Percentiles rank a stretch among this genome's conserved stretches.
Conservation (phyloP, 2,797 vertebrate genomes). For the Myripristis jacobus region DNA sequence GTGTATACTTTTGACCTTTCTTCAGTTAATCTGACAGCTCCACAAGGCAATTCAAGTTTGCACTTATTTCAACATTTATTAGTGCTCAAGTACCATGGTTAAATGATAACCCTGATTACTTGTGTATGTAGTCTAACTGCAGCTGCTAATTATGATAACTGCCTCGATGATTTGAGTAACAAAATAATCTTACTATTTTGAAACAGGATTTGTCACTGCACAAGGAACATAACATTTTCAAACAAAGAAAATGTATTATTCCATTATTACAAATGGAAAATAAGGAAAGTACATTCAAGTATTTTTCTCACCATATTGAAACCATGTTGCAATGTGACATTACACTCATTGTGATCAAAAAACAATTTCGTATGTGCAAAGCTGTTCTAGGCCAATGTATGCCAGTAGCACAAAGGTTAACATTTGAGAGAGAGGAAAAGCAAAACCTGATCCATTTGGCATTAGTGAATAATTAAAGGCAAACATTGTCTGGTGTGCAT, state of each 20-base stretch:
- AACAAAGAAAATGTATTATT: background rate
- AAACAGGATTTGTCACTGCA: background rate
- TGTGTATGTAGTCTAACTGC: constrained; percentile 19
- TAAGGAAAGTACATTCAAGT: too few species aligned
- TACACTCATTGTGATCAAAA: too few species aligned
- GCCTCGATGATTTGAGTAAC: constrained; percentile 6
- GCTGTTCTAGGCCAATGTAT: background rate
- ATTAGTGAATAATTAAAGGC: constrained; percentile 67
- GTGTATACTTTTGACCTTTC: constrained; percentile 16
- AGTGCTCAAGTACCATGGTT: constrained; percentile 7
- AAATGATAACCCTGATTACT: background rate
- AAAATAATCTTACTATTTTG: constrained; percentile 4
- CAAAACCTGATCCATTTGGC: constrained; percentile 59
- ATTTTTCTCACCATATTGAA: too few species aligned
- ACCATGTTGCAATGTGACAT: too few species aligned
- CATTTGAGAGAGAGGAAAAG: constrained; percentile 2
- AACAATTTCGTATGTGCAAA: background rate
- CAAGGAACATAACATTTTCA: background rate
- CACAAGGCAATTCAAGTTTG: constrained; percentile 14
- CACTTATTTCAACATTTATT: background rate
- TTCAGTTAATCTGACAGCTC: constrained; percentile 23
- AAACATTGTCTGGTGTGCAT: constrained; percentile 41
- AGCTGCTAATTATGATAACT: constrained; percentile 10
- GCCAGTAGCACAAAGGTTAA: constrained; percentile 17
- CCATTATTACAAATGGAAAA: background rate